These are phyloP conservation scores for Leistus spinibarbis DNA, from an alignment of 2,888 invertebrate genomes.

Conservation along the genomic window DNA sequence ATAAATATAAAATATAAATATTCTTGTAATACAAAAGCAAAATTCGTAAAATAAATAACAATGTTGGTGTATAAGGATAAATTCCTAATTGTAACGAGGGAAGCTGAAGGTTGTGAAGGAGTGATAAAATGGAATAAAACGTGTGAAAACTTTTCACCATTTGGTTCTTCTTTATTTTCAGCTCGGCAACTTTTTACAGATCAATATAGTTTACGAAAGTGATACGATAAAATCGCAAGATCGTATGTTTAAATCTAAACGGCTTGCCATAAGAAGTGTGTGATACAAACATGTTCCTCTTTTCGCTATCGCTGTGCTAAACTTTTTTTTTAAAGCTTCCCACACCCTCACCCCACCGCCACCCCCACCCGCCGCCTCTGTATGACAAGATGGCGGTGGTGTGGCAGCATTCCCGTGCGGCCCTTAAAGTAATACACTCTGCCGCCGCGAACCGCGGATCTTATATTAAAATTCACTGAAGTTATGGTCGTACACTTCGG, in stretches of 20 bases:
- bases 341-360: not conserved
- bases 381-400: constrained; percentile 33
- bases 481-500: constrained; percentile 32
- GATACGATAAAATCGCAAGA: not conserved
- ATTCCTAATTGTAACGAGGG: not conserved
- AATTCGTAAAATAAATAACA: not conserved
- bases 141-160: constrained; percentile 34
- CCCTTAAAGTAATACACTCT: constrained; percentile 52
- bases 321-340: not conserved
- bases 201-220: constrained; percentile 26
- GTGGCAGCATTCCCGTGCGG: constrained; percentile 40
- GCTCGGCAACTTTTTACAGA: constrained; percentile 11
- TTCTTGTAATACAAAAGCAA: too few species aligned
- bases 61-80: not conserved
- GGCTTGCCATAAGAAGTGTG: not conserved
- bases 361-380: not conserved
- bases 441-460: constrained; percentile 33
- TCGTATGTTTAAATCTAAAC: constrained; percentile 1
- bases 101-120: not conserved
- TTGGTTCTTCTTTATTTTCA: not conserved
- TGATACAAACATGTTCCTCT: not conserved
- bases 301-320: not conserved
- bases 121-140: constrained; percentile 31
- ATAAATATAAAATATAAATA: too few species aligned
- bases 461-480: constrained; percentile 40